These are phyloP conservation scores for Odobenus rosmarus DNA, from an alignment of 2,113 vertebrate genomes.

Conservation along the genomic window DNA sequence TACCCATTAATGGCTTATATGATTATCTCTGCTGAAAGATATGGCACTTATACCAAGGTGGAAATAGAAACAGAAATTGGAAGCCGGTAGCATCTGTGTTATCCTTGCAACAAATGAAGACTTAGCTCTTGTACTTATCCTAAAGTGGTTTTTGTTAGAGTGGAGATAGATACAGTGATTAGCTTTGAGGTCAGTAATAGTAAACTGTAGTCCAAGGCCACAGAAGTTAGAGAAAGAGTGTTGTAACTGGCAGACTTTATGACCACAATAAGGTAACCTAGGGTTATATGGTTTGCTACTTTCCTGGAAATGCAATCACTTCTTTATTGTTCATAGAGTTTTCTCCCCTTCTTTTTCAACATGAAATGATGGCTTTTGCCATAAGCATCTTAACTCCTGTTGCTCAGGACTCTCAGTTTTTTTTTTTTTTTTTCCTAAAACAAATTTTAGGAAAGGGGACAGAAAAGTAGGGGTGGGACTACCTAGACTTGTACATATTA, in stretches of 20 bases:
- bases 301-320: slow-evolving; percentile 48
- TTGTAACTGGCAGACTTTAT: slow-evolving; percentile 58
- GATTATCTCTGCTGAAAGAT: slow-evolving; percentile 40
- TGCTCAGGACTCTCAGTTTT: not conserved
- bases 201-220: slow-evolving; percentile 52
- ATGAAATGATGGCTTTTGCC: not conserved
- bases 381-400: slow-evolving; percentile 14
- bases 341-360: slow-evolving; percentile 50
- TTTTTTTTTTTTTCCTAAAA: too few species aligned
- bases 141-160: slow-evolving; percentile 43
- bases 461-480: not conserved
- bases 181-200: slow-evolving; percentile 22
- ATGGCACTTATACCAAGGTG: not conserved
- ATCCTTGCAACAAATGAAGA: slow-evolving; percentile 24
- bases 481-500: not conserved
- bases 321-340: slow-evolving; percentile 42
- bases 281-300: slow-evolving; percentile 42
- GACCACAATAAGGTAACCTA: slow-evolving; percentile 20
- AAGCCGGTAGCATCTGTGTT: not conserved
- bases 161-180: not conserved
- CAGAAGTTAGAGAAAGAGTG: slow-evolving; percentile 24
- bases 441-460: not conserved
- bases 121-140: slow-evolving; percentile 39
- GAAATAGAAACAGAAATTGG: slow-evolving; percentile 30
- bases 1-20: not conserved